Evolutionary conservation across 2,888 invertebrate genomes (phyloP).

Genomic region (Pristionchus exspectatus): DNA sequence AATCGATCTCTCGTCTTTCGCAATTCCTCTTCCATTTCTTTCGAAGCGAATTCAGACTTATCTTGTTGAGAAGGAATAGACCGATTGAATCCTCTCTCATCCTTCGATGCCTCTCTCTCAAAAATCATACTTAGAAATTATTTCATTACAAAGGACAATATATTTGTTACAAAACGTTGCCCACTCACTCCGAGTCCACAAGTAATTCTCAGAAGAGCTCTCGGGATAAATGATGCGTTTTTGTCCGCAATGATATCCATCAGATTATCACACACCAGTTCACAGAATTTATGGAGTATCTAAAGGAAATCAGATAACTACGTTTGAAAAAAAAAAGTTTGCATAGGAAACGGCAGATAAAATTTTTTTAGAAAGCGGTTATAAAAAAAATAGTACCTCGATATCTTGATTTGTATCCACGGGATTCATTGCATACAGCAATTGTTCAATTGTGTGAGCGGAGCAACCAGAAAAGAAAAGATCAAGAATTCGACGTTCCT

Average conservation of each 20-base stretch:
- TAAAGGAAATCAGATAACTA: not conserved
- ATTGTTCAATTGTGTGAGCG: conserved; percentile 64
- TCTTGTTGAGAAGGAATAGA: not conserved
- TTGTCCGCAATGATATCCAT: not conserved
- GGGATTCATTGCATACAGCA: conserved; percentile 61
- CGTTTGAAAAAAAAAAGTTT: too few species aligned
- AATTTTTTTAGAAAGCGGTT: too few species aligned
- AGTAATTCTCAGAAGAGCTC: conserved; percentile 41
- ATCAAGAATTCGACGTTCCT: conserved; percentile 62
- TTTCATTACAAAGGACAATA: too few species aligned
- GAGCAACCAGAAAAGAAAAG: conserved; percentile 64
- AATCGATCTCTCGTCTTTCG: conserved; percentile 17
- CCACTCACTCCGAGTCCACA: conserved; percentile 27
- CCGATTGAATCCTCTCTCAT: conserved; percentile 9
- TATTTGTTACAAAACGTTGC: too few species aligned
- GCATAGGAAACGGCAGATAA: too few species aligned
- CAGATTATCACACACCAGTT: conserved; percentile 40
- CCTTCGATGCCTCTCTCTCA: not conserved
- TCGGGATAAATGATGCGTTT: conserved; percentile 45
- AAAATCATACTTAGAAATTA: not conserved
- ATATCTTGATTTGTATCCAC: conserved; percentile 59
- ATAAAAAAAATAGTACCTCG: conserved; percentile 37
- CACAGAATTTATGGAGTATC: conserved; percentile 45
- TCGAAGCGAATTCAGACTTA: conserved; percentile 1
- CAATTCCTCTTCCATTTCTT: conserved; percentile 41